Evolutionary conservation across 2,888 invertebrate species (phyloP).

Genomic region (Frankliniella fusca): DNA sequence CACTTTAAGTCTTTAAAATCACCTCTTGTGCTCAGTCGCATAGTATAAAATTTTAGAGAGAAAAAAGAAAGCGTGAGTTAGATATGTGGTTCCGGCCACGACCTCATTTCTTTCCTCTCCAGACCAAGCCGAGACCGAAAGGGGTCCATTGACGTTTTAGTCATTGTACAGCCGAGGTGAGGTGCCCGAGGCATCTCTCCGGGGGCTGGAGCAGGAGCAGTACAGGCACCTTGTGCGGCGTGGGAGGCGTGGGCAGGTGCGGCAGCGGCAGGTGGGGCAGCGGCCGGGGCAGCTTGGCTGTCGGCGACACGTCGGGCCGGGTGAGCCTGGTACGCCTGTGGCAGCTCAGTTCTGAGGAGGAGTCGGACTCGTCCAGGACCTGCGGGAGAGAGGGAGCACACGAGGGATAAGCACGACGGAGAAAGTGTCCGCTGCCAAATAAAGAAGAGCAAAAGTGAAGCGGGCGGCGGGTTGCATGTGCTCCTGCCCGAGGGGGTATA

Average conservation of each 20-base stretch:
- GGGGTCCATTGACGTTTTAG: too few relatives aligned
- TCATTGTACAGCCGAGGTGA: too few relatives aligned
- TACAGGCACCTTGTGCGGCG: not conserved
- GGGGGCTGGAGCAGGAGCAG: too few relatives aligned
- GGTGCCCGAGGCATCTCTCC: too few relatives aligned
- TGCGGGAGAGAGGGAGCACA: slow-evolving; percentile 40
- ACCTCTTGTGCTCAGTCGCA: too few relatives aligned
- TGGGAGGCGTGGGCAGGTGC: slow-evolving; percentile 36
- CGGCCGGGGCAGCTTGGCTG: slow-evolving; percentile 42
- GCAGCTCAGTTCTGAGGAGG: slow-evolving; percentile 52
- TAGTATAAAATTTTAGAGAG: too few relatives aligned
- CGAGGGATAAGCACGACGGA: not conserved
- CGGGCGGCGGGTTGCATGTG: not conserved
- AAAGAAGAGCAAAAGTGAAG: not conserved
- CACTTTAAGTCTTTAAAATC: too few relatives aligned
- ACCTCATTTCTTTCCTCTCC: too few relatives aligned
- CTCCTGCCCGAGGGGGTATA: not conserved
- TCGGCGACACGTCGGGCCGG: slow-evolving; percentile 39
- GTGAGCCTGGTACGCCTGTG: slow-evolving; percentile 41
- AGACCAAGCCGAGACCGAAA: too few relatives aligned
- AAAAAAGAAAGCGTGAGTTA: too few relatives aligned
- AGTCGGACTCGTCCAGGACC: slow-evolving; percentile 53
- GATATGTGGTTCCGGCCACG: too few relatives aligned
- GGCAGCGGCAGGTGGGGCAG: slow-evolving; percentile 41
- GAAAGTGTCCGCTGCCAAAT: not conserved